Base-by-base conservation (phyloP, 2,888 invertebrate species). In the Platycheirus albimanus region DNA sequence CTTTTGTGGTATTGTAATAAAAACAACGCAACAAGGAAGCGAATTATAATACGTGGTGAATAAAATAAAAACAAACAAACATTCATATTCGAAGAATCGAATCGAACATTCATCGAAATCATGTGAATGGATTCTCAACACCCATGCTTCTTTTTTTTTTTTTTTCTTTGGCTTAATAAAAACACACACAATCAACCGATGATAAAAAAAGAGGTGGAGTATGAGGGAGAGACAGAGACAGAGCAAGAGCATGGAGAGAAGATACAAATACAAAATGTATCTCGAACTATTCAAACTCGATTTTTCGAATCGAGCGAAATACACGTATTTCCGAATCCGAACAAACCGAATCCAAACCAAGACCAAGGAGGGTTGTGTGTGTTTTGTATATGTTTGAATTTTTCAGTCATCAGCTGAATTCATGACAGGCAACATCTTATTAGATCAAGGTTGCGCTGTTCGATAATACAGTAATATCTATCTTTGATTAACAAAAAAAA, bases 351-450 rank as follows among this genome's bases (percentile, higher is more conserved):
- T 24, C 36, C n/a, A 56, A 56, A 43, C 13, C n/a, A 43, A 15
- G n/a, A 13, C 0, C n/a, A 24, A 58, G 58, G 58, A 58, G 90
- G 90, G 90, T 90, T 90, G 89, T 88, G 88, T 89, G 88, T 88
- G 88, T 89, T 88, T 89, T 88, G 89, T 88, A 87, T 87, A 86
- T 87, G 88, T 89, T 89, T 89, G 87, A 88, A 89, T 88, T 88
- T 88, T 90, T 90, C 89, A 91, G 91, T 91, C 90, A 90, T 89
- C 89, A 90, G 89, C 90, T 90, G 90, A 90, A 90, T 89, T 89
- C 89, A 89, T 89, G 90, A 90, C 90, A 90, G 90, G 89, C 88
- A 90, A 90, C 90, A 89, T 90, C 90, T 88, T 87, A 86, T 87
- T 87, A 86, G 86, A 87, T 86, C 87, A 87, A 85, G 77, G 88